phyloP scores from a whole-genome alignment of 2,888 invertebrate genomes.

The Hirtodrosophila confusa region DNA sequence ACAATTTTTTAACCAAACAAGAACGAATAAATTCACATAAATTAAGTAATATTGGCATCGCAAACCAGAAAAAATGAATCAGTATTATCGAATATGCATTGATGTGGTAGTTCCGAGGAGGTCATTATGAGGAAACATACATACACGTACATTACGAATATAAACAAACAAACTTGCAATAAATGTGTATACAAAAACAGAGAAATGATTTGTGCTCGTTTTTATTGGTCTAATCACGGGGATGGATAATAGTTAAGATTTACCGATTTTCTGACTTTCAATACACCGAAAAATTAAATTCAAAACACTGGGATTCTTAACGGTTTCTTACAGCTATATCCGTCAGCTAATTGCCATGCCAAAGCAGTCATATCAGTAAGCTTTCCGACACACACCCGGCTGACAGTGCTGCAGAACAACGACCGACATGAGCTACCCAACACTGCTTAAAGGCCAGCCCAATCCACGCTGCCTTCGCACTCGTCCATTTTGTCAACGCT shows the following conservation, averaged over 20 bases:
- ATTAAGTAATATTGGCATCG: slow-evolving; percentile 29
- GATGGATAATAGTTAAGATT: no score
- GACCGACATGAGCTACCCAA: not conserved
- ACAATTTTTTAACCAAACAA: slow-evolving; percentile 31
- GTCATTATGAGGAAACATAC: slow-evolving; percentile 39
- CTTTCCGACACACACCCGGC: not conserved
- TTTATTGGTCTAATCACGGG: not conserved
- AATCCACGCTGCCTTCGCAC: slow-evolving; percentile 11
- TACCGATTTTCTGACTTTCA: no score
- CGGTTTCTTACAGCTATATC: no score
- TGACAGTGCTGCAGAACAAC: slow-evolving; percentile 4
- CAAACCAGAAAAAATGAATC: slow-evolving; percentile 28
- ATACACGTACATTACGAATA: slow-evolving; percentile 69
- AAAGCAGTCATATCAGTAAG: slow-evolving; percentile 4
- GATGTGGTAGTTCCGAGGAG: slow-evolving; percentile 82
- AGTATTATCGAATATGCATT: slow-evolving; percentile 63
- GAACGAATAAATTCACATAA: slow-evolving; percentile 18
- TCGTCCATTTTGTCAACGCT: slow-evolving; percentile 85
- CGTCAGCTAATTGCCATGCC: no score
- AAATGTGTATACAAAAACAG: slow-evolving; percentile 82
- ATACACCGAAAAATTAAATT: no score
- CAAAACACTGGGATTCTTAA: no score
- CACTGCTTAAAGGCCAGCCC: slow-evolving; percentile 16
- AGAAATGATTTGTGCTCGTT: slow-evolving; percentile 1
- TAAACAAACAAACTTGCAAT: slow-evolving; percentile 82